These are phyloP conservation scores for Chionoecetes opilio DNA, from an alignment of 1,140 invertebrate genomes.

Conservation along the genomic window DNA sequence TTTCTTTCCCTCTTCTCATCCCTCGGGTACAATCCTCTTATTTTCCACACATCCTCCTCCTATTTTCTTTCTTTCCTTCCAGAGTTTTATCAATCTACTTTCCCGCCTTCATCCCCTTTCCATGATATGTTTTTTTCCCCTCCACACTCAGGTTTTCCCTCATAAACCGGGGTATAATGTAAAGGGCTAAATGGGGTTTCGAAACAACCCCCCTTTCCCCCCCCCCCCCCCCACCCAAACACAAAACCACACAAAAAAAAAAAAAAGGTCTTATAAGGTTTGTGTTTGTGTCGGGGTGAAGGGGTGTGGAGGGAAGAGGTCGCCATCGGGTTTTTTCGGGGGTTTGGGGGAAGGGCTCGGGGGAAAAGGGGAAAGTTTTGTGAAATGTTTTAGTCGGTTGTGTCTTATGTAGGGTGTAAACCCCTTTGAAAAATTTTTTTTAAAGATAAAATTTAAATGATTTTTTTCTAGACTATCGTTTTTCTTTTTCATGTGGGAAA, in stretches of 20 bases:
- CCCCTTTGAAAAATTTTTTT: too few species aligned
- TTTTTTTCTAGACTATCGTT: too few species aligned
- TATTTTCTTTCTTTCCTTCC: neutral
- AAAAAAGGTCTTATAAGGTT: slow-evolving; percentile 7
- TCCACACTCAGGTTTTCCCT: neutral
- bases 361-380: neutral
- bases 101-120: neutral
- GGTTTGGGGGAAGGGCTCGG: neutral
- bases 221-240: too few species aligned
- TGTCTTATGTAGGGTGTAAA: too few species aligned
- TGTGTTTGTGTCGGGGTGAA: neutral
- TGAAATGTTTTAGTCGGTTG: too few species aligned
- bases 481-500: too few species aligned
- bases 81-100: slow-evolving; percentile 20
- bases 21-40: neutral
- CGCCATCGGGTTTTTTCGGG: neutral
- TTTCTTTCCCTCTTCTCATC: neutral
- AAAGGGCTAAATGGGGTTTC: slow-evolving; percentile 31
- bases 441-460: too few species aligned
- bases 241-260: too few species aligned
- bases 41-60: neutral
- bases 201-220: too few species aligned
- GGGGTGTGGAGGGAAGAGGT: neutral
- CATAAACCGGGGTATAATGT: slow-evolving; percentile 38
- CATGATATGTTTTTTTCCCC: neutral